Base-by-base conservation (phyloP, 2,888 invertebrate genomes). In the Scelioninae gen. 2 region DNA sequence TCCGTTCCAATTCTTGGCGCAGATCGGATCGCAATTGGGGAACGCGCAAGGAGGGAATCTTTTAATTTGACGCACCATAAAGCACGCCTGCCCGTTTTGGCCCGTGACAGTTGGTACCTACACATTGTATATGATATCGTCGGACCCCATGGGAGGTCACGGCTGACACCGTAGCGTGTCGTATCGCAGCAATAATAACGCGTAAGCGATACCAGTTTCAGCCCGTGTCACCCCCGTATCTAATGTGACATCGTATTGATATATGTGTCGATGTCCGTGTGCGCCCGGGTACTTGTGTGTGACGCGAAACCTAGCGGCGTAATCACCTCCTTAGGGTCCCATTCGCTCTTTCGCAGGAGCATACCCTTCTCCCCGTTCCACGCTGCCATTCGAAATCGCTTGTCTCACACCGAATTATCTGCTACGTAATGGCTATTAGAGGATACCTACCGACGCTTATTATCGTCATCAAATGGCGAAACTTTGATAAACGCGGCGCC, bases 51-150 rank as follows among this genome's bases (percentile, higher is more conserved):
- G 76, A 84, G 85, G 83, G 84, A 85, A 86, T 85, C 85, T 85
- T 85, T 86, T 85, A 86, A 85, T 86, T 86, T 86, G 85, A 85
- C 85, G 85, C 82, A 78, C 83, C 85, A 86, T 86, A 86, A 86
- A 86, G 85, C 85, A 86, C 85, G 82, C 81, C 81, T 79, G 79
- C 80, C 76, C 81, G 77, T 79, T 81, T 77, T 80, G 68, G 71
- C 63, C 73, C 75, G 80, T 81, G 83, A 84, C 84, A 84, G 84
- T 84, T 84, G 84, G 84, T 83, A 79, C 80, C 82, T 80, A 76
- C 67, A 78, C 79, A 81, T 81, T 81, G 80, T 81, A 81, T 80
- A 81, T 80, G 81, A 83, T 82, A 81, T 82, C 79, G 80, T 65
- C 73, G 61, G 64, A 74, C 69, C 82, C 83, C 84, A 82, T 80